phyloP scores from a whole-genome alignment of 2,113 vertebrate species.

The Cyanoliseus patagonus region DNA sequence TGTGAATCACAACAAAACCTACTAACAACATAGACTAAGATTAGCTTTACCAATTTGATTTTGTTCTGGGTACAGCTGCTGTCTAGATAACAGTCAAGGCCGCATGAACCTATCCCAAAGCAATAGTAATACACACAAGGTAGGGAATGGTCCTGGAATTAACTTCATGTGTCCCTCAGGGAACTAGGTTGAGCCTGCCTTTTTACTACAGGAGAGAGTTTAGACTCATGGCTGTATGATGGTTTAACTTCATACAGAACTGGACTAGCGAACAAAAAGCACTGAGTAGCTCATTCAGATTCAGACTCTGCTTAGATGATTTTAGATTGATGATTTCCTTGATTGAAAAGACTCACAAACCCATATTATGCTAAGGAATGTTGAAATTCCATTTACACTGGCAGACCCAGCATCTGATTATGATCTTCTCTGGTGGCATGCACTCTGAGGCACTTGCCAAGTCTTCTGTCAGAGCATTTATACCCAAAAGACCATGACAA shows the following conservation, averaged over 20 bases:
- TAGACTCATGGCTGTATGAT: neutral
- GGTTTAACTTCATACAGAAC: neutral
- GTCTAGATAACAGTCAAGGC: neutral
- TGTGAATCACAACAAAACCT: neutral
- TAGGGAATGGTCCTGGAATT: neutral
- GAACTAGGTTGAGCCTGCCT: neutral
- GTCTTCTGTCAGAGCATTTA: neutral
- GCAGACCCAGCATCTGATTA: neutral
- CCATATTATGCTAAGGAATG: neutral
- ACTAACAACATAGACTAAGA: neutral
- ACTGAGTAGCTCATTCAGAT: fast-evolving
- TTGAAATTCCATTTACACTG: neutral
- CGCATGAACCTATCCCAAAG: neutral
- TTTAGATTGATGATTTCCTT: neutral
- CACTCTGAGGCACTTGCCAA: neutral
- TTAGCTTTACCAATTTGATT: neutral
- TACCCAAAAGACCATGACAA: neutral
- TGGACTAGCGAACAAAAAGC: neutral
- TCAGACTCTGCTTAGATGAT: neutral
- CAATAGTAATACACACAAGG: neutral
- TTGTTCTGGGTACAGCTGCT: neutral
- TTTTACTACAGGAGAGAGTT: neutral
- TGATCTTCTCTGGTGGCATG: neutral
- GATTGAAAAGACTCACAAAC: neutral
- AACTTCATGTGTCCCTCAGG: neutral